Conservation (phyloP, 2,888 invertebrate genomes). For the Stenchaetothrips biformis region DNA sequence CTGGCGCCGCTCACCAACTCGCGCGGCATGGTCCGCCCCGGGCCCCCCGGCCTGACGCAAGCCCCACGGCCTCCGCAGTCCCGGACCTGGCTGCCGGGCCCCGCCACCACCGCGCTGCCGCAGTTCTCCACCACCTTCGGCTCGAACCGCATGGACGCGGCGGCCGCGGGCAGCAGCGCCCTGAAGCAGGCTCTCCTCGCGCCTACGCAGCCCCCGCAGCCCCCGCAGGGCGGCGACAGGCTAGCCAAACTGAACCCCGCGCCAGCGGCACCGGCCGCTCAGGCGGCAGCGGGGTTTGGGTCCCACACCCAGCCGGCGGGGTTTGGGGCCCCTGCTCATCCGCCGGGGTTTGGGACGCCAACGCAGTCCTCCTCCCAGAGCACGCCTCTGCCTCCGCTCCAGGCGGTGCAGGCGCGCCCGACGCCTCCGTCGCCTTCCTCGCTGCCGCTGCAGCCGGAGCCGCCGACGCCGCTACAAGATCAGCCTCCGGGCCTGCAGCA, state of each 20-base stretch:
- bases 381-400: not conserved
- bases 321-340: constrained; percentile 16
- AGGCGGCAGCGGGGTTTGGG: constrained; percentile 11
- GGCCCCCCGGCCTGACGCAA: not conserved
- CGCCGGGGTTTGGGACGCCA: constrained; percentile 10
- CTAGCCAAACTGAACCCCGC: not conserved
- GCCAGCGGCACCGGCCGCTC: not conserved
- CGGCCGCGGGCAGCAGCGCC: not conserved
- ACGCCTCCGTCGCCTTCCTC: not conserved
- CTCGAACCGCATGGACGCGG: not conserved
- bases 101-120: not conserved
- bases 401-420: not conserved
- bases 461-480: not conserved
- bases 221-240: not conserved
- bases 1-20: not conserved
- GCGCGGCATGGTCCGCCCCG: not conserved
- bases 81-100: not conserved
- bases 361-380: not conserved
- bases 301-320: constrained; percentile 19
- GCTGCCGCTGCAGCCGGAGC: not conserved
- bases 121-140: constrained; percentile 7
- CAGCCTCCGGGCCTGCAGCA: not conserved
- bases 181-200: constrained; percentile 1
- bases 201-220: too few relatives aligned
- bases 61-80: not conserved